A percentile compares a stretch with the other conserved stretches of the same genome.
These are phyloP conservation scores for human (Homo sapiens) DNA, from an alignment of 2,113 vertebrate genomes.

Conservation along the genomic window GRCh38 chr22:18959501-18960000, in stretches of 20 bases:
- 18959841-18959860: not conserved
- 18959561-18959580: not conserved
- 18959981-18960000: not conserved
- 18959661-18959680: not conserved
- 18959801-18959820: not conserved
- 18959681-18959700: accelerated
- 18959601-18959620: not conserved
- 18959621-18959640: no score
- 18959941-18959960: not conserved
- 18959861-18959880: not conserved
- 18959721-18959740: not conserved
- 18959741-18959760: not conserved
- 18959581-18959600: not conserved
- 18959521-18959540: not conserved
- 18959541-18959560: not conserved
- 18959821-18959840: not conserved
- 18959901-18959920: not conserved
- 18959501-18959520: no score
- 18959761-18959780: not conserved
- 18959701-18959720: not conserved
- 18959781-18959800: not conserved
- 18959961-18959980: not conserved
- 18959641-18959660: accelerated
- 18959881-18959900: no score
- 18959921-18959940: not conserved